Percentiles rank a stretch among this genome's conserved stretches.
phyloP scores from a whole-genome alignment of 2,113 vertebrate genomes.

The Caracal caracal region DNA sequence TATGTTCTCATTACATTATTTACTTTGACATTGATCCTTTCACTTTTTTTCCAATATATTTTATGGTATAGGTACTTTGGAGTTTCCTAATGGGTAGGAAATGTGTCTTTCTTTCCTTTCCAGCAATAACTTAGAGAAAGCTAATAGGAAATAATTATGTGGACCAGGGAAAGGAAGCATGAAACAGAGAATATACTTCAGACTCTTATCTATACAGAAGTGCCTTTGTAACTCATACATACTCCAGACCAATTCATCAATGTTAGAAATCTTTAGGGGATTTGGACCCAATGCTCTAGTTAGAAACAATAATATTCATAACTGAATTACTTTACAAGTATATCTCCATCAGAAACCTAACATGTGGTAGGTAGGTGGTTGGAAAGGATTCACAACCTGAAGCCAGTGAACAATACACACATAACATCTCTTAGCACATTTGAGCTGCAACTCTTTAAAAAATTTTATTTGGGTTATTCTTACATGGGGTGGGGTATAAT shows the following conservation, averaged over 20 bases:
- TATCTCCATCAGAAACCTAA: not conserved
- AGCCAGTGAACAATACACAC: not conserved
- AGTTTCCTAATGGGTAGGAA: not conserved
- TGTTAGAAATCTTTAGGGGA: not conserved
- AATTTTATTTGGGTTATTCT: not conserved
- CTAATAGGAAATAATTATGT: not conserved
- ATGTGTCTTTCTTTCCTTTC: not conserved
- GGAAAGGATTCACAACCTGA: not conserved
- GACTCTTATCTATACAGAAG: not conserved
- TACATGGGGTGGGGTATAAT: not conserved
- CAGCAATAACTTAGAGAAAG: not conserved
- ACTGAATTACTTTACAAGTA: not conserved
- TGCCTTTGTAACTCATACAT: not conserved
- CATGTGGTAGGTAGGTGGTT: not conserved
- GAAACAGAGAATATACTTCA: not conserved
- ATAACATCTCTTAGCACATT: not conserved
- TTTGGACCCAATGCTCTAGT: not conserved
- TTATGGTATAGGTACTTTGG: not conserved
- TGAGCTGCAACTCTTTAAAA: not conserved
- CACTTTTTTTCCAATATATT: not conserved
- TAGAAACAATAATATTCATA: not conserved
- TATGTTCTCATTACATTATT: not conserved
- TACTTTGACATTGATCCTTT: not conserved
- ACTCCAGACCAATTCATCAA: not conserved
- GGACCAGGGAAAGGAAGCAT: not conserved